Percentiles rank a stretch among this genome's conserved stretches.
These are phyloP conservation scores for Drosophila subpulchrella DNA, from an alignment of 1,140 invertebrate species.

Conservation along the genomic window DNA sequence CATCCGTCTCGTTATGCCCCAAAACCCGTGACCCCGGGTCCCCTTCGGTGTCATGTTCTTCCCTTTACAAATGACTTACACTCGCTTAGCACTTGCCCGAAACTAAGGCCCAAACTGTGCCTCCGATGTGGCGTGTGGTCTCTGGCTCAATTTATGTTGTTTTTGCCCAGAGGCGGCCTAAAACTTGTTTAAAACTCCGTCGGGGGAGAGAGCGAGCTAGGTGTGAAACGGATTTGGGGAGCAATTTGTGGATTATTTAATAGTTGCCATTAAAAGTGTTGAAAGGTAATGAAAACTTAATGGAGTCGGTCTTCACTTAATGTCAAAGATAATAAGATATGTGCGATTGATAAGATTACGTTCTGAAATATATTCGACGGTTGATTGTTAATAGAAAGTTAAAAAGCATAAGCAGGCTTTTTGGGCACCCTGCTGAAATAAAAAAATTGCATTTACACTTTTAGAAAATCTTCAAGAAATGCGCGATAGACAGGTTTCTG, in stretches of 20 bases:
- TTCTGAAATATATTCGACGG: too few species aligned
- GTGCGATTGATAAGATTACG: neutral
- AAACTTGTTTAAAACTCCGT: constrained; percentile 41
- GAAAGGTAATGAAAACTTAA: constrained; percentile 34
- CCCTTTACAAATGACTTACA: constrained; percentile 79
- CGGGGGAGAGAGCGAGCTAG: constrained; percentile 3
- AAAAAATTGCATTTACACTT: too few species aligned
- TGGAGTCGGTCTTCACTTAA: constrained; percentile 1
- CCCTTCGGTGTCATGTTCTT: constrained; percentile 49
- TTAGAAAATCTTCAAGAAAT: too few species aligned
- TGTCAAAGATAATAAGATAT: neutral
- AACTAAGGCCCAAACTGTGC: constrained; percentile 39
- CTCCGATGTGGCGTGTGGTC: constrained; percentile 64
- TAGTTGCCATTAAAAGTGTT: constrained; percentile 42
- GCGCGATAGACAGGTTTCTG: too few species aligned
- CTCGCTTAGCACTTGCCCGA: constrained; percentile 51
- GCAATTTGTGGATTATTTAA: constrained; percentile 48
- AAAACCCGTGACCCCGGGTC: constrained; percentile 20
- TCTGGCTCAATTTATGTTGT: constrained; percentile 37
- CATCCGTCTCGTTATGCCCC: constrained; percentile 54
- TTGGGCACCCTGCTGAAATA: too few species aligned
- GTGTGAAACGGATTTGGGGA: constrained; percentile 43
- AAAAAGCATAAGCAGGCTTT: too few species aligned
- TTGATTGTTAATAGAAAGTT: too few species aligned
- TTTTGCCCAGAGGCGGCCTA: constrained; percentile 38